Conservation (phyloP, 1,140 invertebrate genomes). For the Meloidogyne exigua region DNA sequence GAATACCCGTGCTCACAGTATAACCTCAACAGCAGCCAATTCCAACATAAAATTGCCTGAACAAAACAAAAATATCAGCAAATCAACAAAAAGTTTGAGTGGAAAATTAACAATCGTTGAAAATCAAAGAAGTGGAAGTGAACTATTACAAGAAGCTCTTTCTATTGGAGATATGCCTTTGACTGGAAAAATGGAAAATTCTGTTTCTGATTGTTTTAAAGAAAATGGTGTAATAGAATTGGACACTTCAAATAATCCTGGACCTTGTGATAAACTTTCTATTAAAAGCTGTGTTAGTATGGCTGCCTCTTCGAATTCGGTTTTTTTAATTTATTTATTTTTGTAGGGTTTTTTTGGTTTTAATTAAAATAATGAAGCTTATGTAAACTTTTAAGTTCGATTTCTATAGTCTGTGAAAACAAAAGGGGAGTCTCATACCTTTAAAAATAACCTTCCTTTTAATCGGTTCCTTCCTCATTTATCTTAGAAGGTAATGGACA, state of each 20-base stretch:
- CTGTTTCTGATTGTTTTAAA: neutral
- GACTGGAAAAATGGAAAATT: constrained; percentile 6
- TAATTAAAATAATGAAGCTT: no score
- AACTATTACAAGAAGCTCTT: neutral
- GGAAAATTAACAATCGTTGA: neutral
- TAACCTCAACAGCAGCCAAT: neutral
- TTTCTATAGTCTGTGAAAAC: no score
- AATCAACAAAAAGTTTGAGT: constrained; percentile 19
- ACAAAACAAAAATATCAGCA: neutral
- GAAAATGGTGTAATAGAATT: neutral
- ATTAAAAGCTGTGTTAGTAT: constrained; percentile 25
- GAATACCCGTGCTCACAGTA: neutral
- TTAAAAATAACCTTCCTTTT: no score
- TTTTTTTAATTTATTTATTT: neutral
- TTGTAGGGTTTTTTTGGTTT: no score
- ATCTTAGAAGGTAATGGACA: no score
- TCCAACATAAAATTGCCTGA: neutral
- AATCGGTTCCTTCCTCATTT: no score
- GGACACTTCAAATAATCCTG: neutral
- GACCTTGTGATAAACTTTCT: constrained; percentile 7
- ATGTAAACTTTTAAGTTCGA: no score
- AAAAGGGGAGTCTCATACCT: no score
- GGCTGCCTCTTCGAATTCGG: constrained; percentile 16
- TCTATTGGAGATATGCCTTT: neutral
- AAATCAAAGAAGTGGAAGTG: neutral